phyloP scores from a whole-genome alignment of 30 jellyfish, hydroid and myxozoan genomes.

The Clytia hemisphaerica region DNA sequence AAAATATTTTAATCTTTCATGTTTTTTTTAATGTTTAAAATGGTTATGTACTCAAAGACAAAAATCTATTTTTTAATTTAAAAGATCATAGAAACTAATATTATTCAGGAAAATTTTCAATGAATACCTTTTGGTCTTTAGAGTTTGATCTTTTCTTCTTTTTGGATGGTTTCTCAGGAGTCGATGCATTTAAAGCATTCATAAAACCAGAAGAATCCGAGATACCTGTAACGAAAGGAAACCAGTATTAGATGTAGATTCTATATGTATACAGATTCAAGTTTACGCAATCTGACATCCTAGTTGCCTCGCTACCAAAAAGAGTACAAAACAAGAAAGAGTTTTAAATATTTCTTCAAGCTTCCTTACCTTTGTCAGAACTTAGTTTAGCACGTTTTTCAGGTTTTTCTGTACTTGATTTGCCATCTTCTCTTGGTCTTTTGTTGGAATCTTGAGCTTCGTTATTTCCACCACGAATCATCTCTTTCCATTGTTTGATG shows the following conservation, averaged over 20 bases:
- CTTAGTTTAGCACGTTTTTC: conserved; percentile 27
- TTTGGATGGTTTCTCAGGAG: conserved; percentile 54
- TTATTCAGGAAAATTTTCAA: no score
- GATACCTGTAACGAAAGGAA: conserved; percentile 17
- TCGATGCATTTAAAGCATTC: conserved; percentile 76
- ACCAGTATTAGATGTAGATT: background rate
- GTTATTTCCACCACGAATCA: conserved; percentile 87
- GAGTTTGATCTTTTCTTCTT: conserved; percentile 45
- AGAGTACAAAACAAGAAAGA: background rate
- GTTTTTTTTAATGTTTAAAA: background rate
- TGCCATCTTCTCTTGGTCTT: no score
- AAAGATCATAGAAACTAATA: background rate
- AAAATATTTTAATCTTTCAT: background rate
- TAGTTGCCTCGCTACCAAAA: background rate
- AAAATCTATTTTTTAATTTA: background rate
- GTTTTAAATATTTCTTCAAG: background rate
- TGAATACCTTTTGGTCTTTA: conserved; percentile 6
- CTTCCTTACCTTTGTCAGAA: no score
- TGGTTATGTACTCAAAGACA: background rate
- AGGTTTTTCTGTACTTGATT: no score
- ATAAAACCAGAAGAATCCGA: conserved; percentile 80
- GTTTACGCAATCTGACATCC: background rate
- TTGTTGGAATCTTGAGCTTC: no score
- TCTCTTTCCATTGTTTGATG: conserved; percentile 82
- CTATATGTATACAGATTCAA: no score